Evolutionary conservation across 2,888 invertebrate genomes (phyloP), one percentile per base, ranked within the genome.

Genomic region (Glaucopsyche alexis): DNA sequence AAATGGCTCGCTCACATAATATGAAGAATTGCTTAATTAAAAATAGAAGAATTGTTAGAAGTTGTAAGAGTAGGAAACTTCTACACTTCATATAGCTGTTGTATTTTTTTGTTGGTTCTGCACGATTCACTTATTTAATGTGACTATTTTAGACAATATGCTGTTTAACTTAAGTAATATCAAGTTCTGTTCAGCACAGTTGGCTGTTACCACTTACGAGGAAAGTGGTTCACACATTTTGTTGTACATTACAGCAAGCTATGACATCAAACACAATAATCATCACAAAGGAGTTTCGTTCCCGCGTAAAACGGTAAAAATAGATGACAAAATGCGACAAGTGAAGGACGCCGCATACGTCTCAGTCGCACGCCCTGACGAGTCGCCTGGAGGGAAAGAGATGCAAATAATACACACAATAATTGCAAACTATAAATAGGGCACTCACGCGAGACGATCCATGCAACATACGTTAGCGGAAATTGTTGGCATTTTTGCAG

Each of bases 291-390:
- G 42, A 60, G 60, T 71, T 60, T 16, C 60, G 45, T 55, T 19
- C 42, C 19, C 60, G 60, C 60, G 40, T 40, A 7, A 69, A 16
- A 42, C 45, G 55, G 42, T 77, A 78, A 78, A 80, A 80, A 81
- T 81, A 81, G 80, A 79, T 75, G 67, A 69, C 69, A 69, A 69
- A 76, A 77, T 74, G 75, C 87, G 88, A 87, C 89, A 87, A 88
- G 84, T 87, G 91, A 90, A 91, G 91, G 90, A 89, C 91, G 88
- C 77, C 82, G 81, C 83, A 80, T 81, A 74, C 81, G 78, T n/a
- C 77, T 78, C 70, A 82, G 83, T 79, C 84, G 47, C 79, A 83
- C 84, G 71, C 81, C 76, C 83, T 11, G 64, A 50, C 74, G 72
- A 38, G 74, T 47, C 70, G 50, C 64, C 45, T 38, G 16, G 76